These are phyloP conservation scores for Apogon talboti DNA, from an alignment of 2,797 vertebrate genomes.

Conservation along the genomic window DNA sequence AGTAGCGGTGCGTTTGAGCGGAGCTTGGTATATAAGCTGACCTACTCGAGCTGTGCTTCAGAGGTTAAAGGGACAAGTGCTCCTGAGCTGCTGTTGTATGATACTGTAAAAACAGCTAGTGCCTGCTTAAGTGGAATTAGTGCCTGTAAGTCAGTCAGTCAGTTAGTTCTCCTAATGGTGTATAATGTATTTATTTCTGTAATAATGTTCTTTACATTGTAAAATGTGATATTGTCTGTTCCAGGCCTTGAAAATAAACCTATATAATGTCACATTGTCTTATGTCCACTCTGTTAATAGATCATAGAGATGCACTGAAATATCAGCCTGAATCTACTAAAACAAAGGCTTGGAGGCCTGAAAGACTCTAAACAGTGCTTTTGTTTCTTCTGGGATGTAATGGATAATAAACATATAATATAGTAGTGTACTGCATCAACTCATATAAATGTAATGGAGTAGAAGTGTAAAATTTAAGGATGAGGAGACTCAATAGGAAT, in stretches of 20 bases:
- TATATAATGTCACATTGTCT: constrained; percentile 8
- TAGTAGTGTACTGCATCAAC: too few species aligned
- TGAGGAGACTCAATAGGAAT: too few species aligned
- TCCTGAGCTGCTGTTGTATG: constrained; percentile 44
- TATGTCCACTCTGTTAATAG: not conserved
- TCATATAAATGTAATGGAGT: too few species aligned
- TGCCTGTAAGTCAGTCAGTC: constrained; percentile 56
- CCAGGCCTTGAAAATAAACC: constrained; percentile 65
- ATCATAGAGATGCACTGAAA: too few species aligned
- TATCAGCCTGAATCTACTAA: too few species aligned
- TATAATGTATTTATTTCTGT: constrained; percentile 72
- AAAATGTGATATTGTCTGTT: constrained; percentile 57
- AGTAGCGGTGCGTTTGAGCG: not conserved
- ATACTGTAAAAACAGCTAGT: constrained; percentile 64
- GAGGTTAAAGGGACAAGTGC: not conserved
- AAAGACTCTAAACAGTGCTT: too few species aligned
- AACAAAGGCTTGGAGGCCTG: too few species aligned
- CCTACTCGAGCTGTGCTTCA: not conserved
- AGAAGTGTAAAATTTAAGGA: too few species aligned
- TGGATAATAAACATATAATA: too few species aligned
- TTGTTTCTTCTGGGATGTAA: too few species aligned
- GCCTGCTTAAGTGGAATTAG: constrained; percentile 64
- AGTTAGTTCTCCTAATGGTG: constrained; percentile 47
- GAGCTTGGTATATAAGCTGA: constrained; percentile 6
- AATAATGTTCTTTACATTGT: constrained; percentile 51